Evolutionary conservation across 2,888 invertebrate species (phyloP).

Genomic region (Tetranychus truncatus): DNA sequence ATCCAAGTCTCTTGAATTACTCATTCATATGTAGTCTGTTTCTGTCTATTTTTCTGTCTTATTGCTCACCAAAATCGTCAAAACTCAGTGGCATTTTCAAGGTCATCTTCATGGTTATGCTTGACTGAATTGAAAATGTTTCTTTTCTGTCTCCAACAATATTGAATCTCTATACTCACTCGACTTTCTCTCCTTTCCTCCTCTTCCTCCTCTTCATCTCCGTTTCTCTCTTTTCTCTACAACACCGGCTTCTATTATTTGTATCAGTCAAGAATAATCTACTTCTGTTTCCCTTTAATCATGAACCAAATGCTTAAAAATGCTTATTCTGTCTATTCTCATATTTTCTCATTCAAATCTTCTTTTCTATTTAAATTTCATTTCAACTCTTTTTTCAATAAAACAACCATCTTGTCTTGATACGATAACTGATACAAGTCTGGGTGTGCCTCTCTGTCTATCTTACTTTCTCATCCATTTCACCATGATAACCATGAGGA

Average conservation of each 20-base stretch:
- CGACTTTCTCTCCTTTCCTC: neutral
- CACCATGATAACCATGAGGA: neutral
- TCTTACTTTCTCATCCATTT: neutral
- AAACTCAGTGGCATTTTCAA: neutral
- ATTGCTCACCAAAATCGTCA: neutral
- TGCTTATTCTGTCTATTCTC: too few relatives aligned
- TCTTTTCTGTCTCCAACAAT: neutral
- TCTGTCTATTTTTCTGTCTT: neutral
- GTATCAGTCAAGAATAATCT: neutral
- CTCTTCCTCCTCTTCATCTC: neutral
- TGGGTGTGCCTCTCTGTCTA: constrained; percentile 2
- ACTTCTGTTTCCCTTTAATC: too few relatives aligned
- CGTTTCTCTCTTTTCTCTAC: neutral
- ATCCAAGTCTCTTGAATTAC: neutral
- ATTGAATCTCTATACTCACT: neutral
- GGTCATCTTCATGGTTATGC: neutral
- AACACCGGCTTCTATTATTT: neutral
- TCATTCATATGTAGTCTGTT: neutral
- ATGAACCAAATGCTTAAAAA: too few relatives aligned
- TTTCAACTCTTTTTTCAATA: too few relatives aligned
- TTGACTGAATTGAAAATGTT: neutral
- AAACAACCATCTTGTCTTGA: neutral
- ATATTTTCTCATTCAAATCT: too few relatives aligned
- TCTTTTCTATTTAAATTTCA: too few relatives aligned
- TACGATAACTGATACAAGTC: neutral